Evolutionary conservation across 2,797 vertebrate genomes (phyloP), one percentile per base, ranked within the genome.

Genomic region (Sus cebifrons): DNA sequence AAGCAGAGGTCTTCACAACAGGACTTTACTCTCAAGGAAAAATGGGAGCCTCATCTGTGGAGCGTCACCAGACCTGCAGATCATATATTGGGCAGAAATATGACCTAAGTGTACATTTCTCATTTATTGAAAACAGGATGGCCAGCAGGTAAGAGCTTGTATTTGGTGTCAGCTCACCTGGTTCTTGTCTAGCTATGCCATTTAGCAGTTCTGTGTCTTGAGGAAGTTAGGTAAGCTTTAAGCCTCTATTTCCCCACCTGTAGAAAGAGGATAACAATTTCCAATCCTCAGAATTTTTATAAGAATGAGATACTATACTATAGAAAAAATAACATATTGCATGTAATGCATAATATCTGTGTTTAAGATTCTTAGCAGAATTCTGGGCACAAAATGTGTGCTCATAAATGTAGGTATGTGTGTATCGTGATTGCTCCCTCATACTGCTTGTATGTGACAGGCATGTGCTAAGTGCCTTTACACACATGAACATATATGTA

Each of bases 241-340:
- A 86, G 58, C 21, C 13, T 86, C 14, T 9, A 17, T 85, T 81
- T 93, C 10, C 10, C 52, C 3, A 18, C 44, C 20, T 89, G 17
- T 87, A 67, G 64, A 81, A 87, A 75, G 58, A 32, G 27, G 32
- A 74, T 49, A 87, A 86, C 91, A 71, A 94, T 58, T 81, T 29
- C 3, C 15, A 60, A 89, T 25, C 21, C 27, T 83, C 15, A 56
- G 17, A 44, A 71, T 29, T 86, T 62, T 86, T 67, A 25, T 89
- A 60, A 71, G 15, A 18, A 77, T 81, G 71, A 92, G 60, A 60
- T 20, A 7, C 17, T 44, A 0, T 40, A 36, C 36, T 68, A 32
- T 25, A 71, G 27, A 52, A 52, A 2, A 23, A 56, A 14, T 21
- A 54, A 21, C 2, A 1, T 56, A 29, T 62, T 18, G 81, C 17